These are phyloP conservation scores for Magallana ariakensis DNA, from an alignment of 1,140 invertebrate genomes.

Conservation along the genomic window DNA sequence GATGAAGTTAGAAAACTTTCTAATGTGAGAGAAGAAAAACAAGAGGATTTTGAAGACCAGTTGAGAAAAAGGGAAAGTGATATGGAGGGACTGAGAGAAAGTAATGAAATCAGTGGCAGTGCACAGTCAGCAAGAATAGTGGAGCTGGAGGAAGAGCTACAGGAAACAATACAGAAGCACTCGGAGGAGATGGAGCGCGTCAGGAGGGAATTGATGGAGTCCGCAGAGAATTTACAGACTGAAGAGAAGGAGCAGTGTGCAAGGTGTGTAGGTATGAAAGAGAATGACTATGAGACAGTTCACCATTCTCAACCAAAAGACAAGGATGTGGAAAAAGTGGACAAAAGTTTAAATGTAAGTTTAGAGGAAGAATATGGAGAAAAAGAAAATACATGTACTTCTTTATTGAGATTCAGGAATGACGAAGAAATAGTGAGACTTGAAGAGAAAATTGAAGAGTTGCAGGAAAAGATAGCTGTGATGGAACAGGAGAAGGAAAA, in stretches of 20 bases:
- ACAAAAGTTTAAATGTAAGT: neutral
- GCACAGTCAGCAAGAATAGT: neutral
- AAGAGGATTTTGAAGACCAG: neutral
- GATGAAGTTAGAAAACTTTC: conserved; percentile 11
- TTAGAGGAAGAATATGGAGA: neutral
- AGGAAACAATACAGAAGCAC: neutral
- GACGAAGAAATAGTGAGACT: neutral
- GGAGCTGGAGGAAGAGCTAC: neutral
- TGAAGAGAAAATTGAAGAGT: neutral
- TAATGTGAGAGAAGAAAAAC: neutral
- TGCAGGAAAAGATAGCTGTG: conserved; percentile 9
- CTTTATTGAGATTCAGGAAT: neutral
- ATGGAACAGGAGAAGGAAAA: conserved; percentile 2
- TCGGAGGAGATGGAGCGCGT: neutral
- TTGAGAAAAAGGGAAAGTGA: neutral
- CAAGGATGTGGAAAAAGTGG: neutral
- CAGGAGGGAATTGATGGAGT: no score
- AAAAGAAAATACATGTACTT: neutral
- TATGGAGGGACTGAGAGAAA: neutral
- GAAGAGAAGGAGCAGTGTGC: neutral
- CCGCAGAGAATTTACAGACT: neutral
- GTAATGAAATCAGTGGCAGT: neutral
- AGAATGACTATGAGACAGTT: neutral
- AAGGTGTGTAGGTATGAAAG: neutral
- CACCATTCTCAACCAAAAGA: neutral